Conservation (phyloP, 1,140 invertebrate genomes). For the Pantala flavescens region DNA sequence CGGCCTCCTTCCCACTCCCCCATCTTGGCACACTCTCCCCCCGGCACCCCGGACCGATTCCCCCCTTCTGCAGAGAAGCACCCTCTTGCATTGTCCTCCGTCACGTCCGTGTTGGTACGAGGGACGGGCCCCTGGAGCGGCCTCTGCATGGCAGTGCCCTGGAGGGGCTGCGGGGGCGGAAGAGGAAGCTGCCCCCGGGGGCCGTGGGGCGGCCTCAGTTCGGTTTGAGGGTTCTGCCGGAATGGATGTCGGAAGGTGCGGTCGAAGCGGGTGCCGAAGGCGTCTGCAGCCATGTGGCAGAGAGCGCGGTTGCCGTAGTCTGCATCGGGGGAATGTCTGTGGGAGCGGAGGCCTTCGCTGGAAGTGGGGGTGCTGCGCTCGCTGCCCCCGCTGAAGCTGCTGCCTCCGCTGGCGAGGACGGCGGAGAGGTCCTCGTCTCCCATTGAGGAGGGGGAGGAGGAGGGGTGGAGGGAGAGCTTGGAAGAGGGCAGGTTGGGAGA, state of each 20-base stretch:
- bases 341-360: constrained; percentile 16
- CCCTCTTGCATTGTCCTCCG: too few species aligned
- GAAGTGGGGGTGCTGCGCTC: constrained; percentile 35
- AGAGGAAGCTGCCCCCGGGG: not conserved
- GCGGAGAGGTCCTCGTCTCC: constrained; percentile 33
- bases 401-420: not conserved
- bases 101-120: not conserved
- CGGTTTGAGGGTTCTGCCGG: too few species aligned
- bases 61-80: constrained; percentile 25
- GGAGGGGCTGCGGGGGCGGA: not conserved
- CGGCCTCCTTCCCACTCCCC: not conserved
- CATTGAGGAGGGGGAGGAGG: constrained; percentile 41
- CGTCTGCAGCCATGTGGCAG: not conserved
- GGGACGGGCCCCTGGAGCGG: not conserved
- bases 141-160: not conserved
- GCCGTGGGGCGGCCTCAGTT: too few species aligned
- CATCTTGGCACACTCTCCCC: not conserved
- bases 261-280: too few species aligned
- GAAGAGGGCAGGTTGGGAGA: constrained; percentile 58
- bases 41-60: not conserved
- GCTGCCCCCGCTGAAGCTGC: constrained; percentile 32
- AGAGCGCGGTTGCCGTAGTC: not conserved
- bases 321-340: not conserved
- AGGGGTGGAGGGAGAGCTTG: constrained; percentile 51
- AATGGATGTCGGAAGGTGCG: too few species aligned